Evolutionary conservation across 2,113 vertebrate genomes (phyloP).

Genomic region (Sceloporus undulatus): DNA sequence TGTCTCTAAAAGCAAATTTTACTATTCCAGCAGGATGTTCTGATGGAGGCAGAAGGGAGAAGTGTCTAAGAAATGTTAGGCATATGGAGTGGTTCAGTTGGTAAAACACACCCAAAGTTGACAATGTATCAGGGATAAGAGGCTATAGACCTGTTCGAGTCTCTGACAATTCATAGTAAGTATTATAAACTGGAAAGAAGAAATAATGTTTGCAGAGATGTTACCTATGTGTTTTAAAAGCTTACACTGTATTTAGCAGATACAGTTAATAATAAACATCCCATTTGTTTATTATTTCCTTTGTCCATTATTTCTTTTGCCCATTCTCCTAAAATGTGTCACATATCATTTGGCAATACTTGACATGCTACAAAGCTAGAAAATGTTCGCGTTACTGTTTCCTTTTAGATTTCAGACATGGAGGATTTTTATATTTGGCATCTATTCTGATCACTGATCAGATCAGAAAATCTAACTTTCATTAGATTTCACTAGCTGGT

Average conservation of each 20-base stretch:
- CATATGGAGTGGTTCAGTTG: not conserved
- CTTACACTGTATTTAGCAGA: not conserved
- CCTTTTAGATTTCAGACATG: not conserved
- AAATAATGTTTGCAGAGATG: not conserved
- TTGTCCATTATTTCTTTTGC: not conserved
- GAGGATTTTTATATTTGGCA: not conserved
- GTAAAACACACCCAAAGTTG: too few relatives aligned
- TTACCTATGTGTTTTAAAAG: not conserved
- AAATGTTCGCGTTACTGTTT: not conserved
- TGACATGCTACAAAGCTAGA: not conserved
- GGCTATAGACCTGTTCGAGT: not conserved
- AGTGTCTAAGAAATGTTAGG: too few relatives aligned
- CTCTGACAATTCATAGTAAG: not conserved
- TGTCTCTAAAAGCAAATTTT: too few relatives aligned
- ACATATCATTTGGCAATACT: too few relatives aligned
- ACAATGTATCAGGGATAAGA: not conserved
- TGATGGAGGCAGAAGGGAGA: too few relatives aligned
- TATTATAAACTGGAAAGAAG: not conserved
- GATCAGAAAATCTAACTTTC: too few relatives aligned
- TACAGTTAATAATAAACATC: not conserved
- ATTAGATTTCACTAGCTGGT: not conserved
- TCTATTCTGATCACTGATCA: too few relatives aligned
- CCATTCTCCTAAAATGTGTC: not conserved
- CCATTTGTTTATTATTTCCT: not conserved
- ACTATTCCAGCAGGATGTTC: too few relatives aligned